Conservation (phyloP, 2,888 invertebrate genomes). For the Mesoligia furuncula region DNA sequence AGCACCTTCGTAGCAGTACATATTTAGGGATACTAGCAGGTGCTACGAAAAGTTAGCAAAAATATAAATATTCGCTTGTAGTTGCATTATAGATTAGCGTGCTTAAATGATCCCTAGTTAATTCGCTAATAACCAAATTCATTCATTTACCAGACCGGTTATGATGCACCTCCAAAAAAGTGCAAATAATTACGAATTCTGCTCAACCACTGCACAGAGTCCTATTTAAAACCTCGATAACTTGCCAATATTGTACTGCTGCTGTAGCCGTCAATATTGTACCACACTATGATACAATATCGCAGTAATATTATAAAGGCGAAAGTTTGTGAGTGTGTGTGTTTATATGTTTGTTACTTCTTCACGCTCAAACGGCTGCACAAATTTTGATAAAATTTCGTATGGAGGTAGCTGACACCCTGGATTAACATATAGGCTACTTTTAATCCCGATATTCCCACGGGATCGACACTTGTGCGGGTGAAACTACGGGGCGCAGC, state of each 20-base stretch:
- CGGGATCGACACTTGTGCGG: no score
- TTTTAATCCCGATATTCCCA: no score
- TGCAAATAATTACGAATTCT: background rate
- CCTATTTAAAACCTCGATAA: background rate
- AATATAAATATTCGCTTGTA: no score
- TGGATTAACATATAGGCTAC: no score
- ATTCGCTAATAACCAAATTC: background rate
- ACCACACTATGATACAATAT: background rate
- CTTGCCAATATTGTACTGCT: background rate
- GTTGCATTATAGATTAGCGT: background rate
- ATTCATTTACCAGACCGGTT: background rate
- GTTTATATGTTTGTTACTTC: no score
- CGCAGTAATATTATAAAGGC: no score
- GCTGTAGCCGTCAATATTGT: background rate
- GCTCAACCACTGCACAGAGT: background rate
- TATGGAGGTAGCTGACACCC: no score
- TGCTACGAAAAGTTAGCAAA: background rate
- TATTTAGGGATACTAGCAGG: no score
- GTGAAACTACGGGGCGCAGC: no score
- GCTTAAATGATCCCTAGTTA: background rate
- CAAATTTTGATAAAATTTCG: no score
- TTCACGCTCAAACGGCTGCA: no score
- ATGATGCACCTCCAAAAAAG: background rate
- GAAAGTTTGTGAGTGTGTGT: no score
- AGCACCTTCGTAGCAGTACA: background rate